Percentiles rank a stretch among this genome's conserved stretches.
These are phyloP conservation scores for Eueides isabella DNA, from an alignment of 1,140 invertebrate species.

Conservation along the genomic window DNA sequence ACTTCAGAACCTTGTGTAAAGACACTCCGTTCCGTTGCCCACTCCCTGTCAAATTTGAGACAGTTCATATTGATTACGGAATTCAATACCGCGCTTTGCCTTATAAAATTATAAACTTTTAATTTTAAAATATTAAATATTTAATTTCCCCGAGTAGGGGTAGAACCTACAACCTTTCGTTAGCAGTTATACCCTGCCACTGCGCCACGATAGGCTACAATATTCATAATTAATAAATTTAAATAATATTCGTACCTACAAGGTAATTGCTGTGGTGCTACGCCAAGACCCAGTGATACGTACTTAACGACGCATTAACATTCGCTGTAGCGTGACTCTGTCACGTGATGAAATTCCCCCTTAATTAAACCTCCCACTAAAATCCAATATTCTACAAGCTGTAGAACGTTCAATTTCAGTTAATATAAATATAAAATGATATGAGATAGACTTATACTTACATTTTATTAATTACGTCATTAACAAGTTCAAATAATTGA, in stretches of 20 bases:
- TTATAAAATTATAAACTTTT: too few relatives aligned
- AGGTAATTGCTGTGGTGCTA: conserved; percentile 1
- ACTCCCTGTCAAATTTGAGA: too few relatives aligned
- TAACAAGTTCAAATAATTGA: background rate
- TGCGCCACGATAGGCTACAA: too few relatives aligned
- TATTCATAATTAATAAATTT: background rate
- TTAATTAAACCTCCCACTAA: conserved; percentile 27
- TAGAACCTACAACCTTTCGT: too few relatives aligned
- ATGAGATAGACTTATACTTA: background rate
- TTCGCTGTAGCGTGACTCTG: conserved; percentile 29
- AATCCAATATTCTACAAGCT: conserved; percentile 24
- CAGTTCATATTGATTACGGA: too few relatives aligned
- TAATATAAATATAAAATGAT: background rate
- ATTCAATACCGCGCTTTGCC: too few relatives aligned
- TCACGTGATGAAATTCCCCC: conserved; percentile 26
- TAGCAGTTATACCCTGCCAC: too few relatives aligned
- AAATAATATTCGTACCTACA: conserved; percentile 8
- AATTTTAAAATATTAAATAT: too few relatives aligned
- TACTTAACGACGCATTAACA: conserved; percentile 31
- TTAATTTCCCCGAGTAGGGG: too few relatives aligned
- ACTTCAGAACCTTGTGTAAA: too few relatives aligned
- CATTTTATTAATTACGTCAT: too few relatives aligned
- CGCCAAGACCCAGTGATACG: conserved; percentile 19
- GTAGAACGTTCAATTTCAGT: background rate
- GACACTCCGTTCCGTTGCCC: too few relatives aligned